Conservation (phyloP, 35 echinoderm and acorn worm species). For the Apostichopus californicus region DNA sequence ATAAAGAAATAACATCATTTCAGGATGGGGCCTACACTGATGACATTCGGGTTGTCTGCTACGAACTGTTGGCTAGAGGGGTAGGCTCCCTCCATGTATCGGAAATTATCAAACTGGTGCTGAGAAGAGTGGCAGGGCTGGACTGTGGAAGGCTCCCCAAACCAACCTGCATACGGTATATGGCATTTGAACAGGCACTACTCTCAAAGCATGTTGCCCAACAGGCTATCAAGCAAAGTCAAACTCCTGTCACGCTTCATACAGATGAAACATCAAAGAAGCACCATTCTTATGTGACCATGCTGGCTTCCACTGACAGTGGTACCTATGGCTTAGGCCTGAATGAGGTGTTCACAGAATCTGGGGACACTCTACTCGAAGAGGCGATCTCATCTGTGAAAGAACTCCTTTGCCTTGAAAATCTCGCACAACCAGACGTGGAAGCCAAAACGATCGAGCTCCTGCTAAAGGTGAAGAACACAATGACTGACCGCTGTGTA, state of each 20-base stretch:
- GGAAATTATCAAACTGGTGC: conserved; percentile 52
- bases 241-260: neutral
- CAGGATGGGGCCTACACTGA: conserved; percentile 10
- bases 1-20: conserved; percentile 49
- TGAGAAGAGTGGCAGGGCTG: conserved; percentile 50
- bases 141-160: conserved; percentile 65
- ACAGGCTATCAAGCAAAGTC: conserved; percentile 23
- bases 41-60: conserved; percentile 64
- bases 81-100: conserved; percentile 66
- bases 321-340: conserved; percentile 23
- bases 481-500: conserved; percentile 67
- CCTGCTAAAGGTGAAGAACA: conserved; percentile 53
- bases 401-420: neutral
- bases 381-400: neutral
- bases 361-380: neutral
- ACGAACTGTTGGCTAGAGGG: conserved; percentile 57
- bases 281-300: conserved; percentile 45
- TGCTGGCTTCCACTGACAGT: conserved; percentile 14
- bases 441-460: neutral
- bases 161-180: conserved; percentile 60
- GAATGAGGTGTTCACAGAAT: conserved; percentile 25
- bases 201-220: conserved; percentile 44
- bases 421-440: neutral
- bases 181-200: conserved; percentile 78
- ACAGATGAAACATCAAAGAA: conserved; percentile 40